Conservation (phyloP, 2,797 vertebrate genomes). For the Moxostoma hubbsi region DNA sequence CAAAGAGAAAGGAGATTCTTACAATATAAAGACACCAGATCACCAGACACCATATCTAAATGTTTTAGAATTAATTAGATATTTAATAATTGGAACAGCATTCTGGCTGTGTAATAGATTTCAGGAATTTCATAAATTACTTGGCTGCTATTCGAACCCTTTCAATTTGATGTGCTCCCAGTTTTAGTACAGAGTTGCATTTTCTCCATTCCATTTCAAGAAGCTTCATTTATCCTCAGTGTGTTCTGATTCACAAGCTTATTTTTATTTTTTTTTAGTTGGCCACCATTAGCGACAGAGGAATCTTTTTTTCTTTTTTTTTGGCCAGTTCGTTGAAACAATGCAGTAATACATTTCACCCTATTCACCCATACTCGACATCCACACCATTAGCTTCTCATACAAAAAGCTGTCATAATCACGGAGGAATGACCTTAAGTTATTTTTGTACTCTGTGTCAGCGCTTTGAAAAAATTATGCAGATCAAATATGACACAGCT, state of each 20-base stretch:
- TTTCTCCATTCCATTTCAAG: slow-evolving; percentile 18
- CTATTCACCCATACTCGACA: slow-evolving; percentile 35
- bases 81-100: slow-evolving; percentile 16
- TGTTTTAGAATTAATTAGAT: background rate
- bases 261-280: background rate
- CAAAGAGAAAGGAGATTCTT: too few relatives aligned
- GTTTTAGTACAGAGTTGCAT: slow-evolving; percentile 8
- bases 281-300: slow-evolving; percentile 25
- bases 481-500: slow-evolving; percentile 45
- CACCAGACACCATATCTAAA: too few relatives aligned
- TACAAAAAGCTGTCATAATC: slow-evolving; percentile 23
- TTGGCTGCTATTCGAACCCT: slow-evolving; percentile 14
- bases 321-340: slow-evolving; percentile 26
- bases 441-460: slow-evolving; percentile 45
- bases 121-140: slow-evolving; percentile 22
- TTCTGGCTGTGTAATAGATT: slow-evolving; percentile 22
- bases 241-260: slow-evolving; percentile 36
- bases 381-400: slow-evolving; percentile 29
- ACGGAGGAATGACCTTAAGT: slow-evolving; percentile 39
- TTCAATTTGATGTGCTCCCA: slow-evolving; percentile 8
- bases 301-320: slow-evolving; percentile 16
- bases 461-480: slow-evolving; percentile 25
- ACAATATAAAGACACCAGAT: too few relatives aligned
- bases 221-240: slow-evolving; percentile 25
- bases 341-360: slow-evolving; percentile 8